phyloP scores from a whole-genome alignment of 2,113 vertebrate genomes.

The Nothocercus nigrocapillus region DNA sequence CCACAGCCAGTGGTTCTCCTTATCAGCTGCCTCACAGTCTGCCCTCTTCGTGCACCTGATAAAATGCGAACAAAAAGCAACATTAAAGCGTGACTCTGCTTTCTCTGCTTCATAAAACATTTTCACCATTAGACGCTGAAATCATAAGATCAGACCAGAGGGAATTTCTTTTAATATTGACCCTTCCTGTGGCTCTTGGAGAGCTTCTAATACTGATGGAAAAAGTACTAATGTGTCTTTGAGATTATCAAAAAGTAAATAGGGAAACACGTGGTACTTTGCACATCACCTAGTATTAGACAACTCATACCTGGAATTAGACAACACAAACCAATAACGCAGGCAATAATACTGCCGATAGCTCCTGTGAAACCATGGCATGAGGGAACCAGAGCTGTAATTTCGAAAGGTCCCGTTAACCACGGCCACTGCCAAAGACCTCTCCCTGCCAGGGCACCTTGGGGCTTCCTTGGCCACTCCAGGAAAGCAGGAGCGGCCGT shows the following conservation, averaged over 20 bases:
- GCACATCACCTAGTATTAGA: neutral
- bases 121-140: neutral
- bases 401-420: neutral
- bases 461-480: neutral
- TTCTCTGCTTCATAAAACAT: neutral
- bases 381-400: neutral
- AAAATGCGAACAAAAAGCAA: neutral
- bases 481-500: neutral
- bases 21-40: slow-evolving; percentile 79
- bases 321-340: neutral
- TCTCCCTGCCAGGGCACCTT: neutral
- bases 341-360: neutral
- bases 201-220: neutral
- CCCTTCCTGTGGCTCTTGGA: neutral
- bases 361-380: neutral
- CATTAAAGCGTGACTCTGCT: neutral
- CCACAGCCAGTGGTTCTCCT: slow-evolving; percentile 90
- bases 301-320: neutral
- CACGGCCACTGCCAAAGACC: neutral
- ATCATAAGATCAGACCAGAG: neutral
- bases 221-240: neutral
- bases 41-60: slow-evolving; percentile 86
- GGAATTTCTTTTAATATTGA: slow-evolving; percentile 21
- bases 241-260: neutral
- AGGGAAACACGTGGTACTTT: neutral